phyloP scores from a whole-genome alignment of 2,113 vertebrate species.

The Alethe diademata region DNA sequence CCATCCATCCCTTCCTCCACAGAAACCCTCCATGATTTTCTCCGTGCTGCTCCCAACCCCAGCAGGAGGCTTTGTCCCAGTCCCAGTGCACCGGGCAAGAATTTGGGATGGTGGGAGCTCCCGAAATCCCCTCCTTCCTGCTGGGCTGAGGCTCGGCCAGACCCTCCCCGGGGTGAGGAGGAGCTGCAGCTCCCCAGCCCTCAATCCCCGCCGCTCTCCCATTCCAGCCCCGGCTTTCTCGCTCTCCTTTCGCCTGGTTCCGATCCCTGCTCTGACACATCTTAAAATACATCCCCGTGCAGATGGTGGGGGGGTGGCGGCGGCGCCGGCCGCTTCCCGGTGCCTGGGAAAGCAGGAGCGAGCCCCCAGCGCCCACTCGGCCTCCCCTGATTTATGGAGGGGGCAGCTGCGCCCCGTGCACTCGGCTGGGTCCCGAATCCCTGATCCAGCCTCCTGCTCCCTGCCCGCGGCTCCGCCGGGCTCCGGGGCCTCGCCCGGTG shows the following conservation, averaged over 20 bases:
- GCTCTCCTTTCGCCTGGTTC: slow-evolving; percentile 8
- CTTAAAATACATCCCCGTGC: slow-evolving; percentile 32
- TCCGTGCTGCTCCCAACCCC: background rate
- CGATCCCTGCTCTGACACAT: slow-evolving; percentile 6
- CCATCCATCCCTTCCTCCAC: background rate
- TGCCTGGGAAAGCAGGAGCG: background rate
- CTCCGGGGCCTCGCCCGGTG: background rate
- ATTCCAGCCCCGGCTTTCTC: background rate
- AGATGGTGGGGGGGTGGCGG: slow-evolving; percentile 23
- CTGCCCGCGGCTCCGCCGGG: background rate
- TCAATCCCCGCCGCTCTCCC: background rate
- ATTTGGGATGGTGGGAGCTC: background rate
- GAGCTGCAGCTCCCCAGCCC: fast-evolving
- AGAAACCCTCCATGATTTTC: fast-evolving
- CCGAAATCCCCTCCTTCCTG: background rate
- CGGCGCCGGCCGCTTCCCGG: background rate
- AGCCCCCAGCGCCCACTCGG: background rate
- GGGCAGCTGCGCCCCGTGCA: background rate
- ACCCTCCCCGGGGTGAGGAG: background rate
- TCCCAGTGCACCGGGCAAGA: background rate
- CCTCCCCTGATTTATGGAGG: background rate
- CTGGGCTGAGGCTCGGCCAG: fast-evolving
- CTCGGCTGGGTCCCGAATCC: background rate
- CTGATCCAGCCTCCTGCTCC: background rate
- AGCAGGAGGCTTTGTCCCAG: background rate